Conservation (phyloP, 2,113 vertebrate genomes). For the Podarcis muralis region DNA sequence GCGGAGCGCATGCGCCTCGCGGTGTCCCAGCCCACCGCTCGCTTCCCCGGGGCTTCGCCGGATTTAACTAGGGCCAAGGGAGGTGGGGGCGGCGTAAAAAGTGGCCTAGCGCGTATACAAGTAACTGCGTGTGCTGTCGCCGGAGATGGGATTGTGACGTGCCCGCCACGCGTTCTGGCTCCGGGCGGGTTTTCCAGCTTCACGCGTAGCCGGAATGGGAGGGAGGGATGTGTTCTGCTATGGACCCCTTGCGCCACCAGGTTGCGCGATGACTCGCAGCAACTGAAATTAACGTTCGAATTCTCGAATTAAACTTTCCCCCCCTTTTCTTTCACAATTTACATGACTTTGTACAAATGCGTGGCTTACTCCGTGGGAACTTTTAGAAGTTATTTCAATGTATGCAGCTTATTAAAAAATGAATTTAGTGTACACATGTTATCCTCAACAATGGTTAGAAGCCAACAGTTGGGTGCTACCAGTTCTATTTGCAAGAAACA, state of each 20-base stretch:
- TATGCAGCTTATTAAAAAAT: not conserved
- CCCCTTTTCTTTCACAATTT: no score
- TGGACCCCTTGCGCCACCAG: not conserved
- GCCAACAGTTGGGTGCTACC: not conserved
- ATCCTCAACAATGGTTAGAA: no score
- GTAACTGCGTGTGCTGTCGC: not conserved
- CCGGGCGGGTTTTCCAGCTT: not conserved
- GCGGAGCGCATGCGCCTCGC: not conserved
- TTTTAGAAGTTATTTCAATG: not conserved
- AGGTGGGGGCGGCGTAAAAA: not conserved
- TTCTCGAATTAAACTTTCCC: no score
- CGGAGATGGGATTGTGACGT: slow-evolving; percentile 12
- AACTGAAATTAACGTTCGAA: not conserved
- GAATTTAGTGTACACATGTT: not conserved
- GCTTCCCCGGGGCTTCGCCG: not conserved
- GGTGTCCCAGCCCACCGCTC: not conserved
- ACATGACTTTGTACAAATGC: not conserved
- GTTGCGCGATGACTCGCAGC: not conserved
- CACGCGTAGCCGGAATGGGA: not conserved
- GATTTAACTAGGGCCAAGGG: not conserved
- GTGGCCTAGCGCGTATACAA: not conserved
- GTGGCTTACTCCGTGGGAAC: not conserved
- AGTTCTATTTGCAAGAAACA: not conserved
- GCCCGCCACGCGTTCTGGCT: not conserved
- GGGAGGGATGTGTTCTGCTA: not conserved